Conservation (phyloP, 2,888 invertebrate genomes). For the Nysson spinosus region DNA sequence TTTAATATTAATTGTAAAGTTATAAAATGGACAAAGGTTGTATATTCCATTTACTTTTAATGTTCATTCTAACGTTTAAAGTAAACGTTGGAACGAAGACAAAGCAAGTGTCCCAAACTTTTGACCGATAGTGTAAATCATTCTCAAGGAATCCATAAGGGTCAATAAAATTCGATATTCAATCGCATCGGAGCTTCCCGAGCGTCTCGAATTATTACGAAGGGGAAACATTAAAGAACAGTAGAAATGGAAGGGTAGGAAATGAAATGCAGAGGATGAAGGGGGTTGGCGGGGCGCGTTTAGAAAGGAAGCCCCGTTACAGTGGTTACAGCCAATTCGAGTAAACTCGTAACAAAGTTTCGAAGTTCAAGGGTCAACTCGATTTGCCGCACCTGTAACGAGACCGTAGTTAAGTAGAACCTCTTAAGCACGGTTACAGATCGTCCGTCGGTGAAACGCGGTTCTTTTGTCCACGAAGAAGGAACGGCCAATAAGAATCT, state of each 20-base stretch:
- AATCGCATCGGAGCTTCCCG: background rate
- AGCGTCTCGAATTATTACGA: background rate
- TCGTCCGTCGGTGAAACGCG: slow-evolving; percentile 18
- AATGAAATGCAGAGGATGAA: slow-evolving; percentile 36
- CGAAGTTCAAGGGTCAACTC: slow-evolving; percentile 59
- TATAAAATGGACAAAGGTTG: too few relatives aligned
- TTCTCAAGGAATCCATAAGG: too few relatives aligned
- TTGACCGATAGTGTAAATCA: too few relatives aligned
- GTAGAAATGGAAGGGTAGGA: slow-evolving; percentile 37
- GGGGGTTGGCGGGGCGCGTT: slow-evolving; percentile 20
- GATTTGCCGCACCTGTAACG: slow-evolving; percentile 54
- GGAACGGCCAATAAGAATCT: background rate
- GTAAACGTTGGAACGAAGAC: too few relatives aligned
- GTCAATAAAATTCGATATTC: too few relatives aligned
- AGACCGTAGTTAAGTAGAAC: slow-evolving; percentile 38
- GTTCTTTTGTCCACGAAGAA: slow-evolving; percentile 13
- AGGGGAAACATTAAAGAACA: slow-evolving; percentile 7
- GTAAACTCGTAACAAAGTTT: slow-evolving; percentile 56
- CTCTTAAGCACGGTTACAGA: slow-evolving; percentile 35
- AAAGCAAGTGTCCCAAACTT: too few relatives aligned
- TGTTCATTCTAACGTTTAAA: too few relatives aligned
- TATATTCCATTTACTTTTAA: too few relatives aligned
- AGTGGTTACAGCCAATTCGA: slow-evolving; percentile 51
- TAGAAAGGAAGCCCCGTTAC: slow-evolving; percentile 42
- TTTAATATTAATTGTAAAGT: too few relatives aligned